Evolutionary conservation across 2,113 vertebrate species (phyloP), one percentile per base, ranked within the genome.

Genomic region (Dissostichus mawsoni): DNA sequence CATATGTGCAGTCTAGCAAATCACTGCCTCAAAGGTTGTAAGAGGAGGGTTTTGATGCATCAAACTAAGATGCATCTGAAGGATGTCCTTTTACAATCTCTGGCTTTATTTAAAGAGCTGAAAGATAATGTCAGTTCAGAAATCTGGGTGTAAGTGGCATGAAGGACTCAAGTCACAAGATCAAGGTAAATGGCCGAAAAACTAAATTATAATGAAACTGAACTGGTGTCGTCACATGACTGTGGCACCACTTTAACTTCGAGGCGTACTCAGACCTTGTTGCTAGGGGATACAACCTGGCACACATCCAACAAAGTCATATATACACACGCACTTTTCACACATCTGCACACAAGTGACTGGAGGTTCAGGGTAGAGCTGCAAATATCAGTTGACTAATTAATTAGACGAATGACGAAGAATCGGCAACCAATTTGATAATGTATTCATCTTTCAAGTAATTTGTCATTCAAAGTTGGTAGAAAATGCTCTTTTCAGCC

Each of bases 1-100:
- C 45, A 69, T 61, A 76, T 66, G 48, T 51, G 29, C 48, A 69
- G 50, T 68, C 23, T 10, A 48, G 12, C 33, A 72, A 71, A 84
- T 33, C 64, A 55, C 55, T 64, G 8, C 6, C 48, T 74, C 20
- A 23, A 13, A 56, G 29, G 47, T 41, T 25, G 56, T 48, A 55
- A 53, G 67, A 57, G 12, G 48, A 18, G 58, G 48, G 0, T 11
- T 57, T 45, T 29, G 50, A 80, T 9, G 57, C 33, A 64, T 55
- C n/a, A 47, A 20, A 67, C 68, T 68, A 10, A 36, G 20, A 59
- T 63, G 8, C 36, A 51, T 56, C 29, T 58, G 25, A 45, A 50
- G 11, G 33, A 18, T 59, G 53, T 64, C 44, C 51, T 75, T 11
- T 45, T 7, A 58, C 8, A 81, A 36, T 20, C 8, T 1, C 64